Base-by-base conservation (phyloP, 2,888 invertebrate species). In the Chromoteleia sp. region DNA sequence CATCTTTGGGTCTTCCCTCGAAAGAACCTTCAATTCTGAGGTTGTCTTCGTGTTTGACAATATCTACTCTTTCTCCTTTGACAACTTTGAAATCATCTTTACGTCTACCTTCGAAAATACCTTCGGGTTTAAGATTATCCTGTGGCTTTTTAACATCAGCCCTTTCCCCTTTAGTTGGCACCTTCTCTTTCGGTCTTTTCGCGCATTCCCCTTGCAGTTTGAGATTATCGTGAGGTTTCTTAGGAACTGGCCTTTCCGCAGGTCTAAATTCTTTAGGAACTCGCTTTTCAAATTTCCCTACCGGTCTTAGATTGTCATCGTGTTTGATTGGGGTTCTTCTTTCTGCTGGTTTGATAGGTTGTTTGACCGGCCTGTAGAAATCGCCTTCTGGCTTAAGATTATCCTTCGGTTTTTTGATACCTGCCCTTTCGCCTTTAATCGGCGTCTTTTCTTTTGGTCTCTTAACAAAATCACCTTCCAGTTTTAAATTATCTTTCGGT, bases 21-120 rank as follows among this genome's bases (percentile, higher is more conserved):
- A 88, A 0, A 21, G 95, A 93, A 5, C 92, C 93, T 85, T 92
- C 92, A 81, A 92, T 91, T 19, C 86, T 85, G 0, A 93, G 85
- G 82, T 93, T 92, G 80, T 92, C 92, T 0, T 84, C 77, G 36
- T 89, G 93, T 82, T 87, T 92, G 6, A 91, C 92, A 7, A 95
- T 91, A 74, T 94, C 93, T 1, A 94, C 93, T 63, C 95, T 92
- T 87, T 95, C 95, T 5, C 94, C 94, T 67, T 92, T 92, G 0
- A 86, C 81, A 5, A 86, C 79, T 94, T 93, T 70, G 25, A 50
- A 71, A 15, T 71, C 65, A 45, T 88, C 86, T 94, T 92, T 87
- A 95, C 95, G 17, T 94, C 94, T 75, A 92, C 48, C 65, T 33
- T 92, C 92, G 84, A 94, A 70, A 0, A 33, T 2, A 3, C 70